phyloP scores from a whole-genome alignment of 2,888 invertebrate genomes.

The Carabus problematicus region DNA sequence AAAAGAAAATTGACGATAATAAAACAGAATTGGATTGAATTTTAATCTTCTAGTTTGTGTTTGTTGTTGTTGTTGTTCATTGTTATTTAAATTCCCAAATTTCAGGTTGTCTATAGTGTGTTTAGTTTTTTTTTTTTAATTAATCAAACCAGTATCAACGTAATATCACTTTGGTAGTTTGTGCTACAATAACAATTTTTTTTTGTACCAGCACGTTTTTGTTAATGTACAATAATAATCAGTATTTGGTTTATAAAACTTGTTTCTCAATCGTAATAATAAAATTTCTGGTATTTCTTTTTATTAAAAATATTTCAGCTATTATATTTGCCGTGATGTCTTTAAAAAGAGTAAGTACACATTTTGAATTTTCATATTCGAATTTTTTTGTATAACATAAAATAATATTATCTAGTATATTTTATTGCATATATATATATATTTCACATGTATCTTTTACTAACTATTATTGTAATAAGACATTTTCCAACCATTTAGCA shows the following conservation, averaged over 20 bases:
- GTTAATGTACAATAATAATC: too few species aligned
- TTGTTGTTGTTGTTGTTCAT: constrained; percentile 9
- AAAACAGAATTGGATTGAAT: constrained; percentile 30
- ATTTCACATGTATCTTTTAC: not conserved
- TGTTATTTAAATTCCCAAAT: constrained; percentile 29
- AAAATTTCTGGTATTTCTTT: not conserved
- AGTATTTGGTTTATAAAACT: too few species aligned
- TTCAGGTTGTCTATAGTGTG: constrained; percentile 31
- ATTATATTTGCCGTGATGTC: constrained; percentile 16
- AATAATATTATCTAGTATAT: constrained; percentile 9
- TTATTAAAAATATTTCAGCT: constrained; percentile 29
- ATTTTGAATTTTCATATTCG: constrained; percentile 32
- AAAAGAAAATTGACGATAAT: constrained; percentile 16
- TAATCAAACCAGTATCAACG: not conserved
- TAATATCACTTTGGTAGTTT: not conserved
- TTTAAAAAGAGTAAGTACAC: constrained; percentile 34
- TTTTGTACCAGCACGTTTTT: constrained; percentile 12
- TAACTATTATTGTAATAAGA: constrained; percentile 3
- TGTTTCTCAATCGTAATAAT: too few species aligned
- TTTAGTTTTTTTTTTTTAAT: constrained; percentile 17
- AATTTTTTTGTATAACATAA: constrained; percentile 22
- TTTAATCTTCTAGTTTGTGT: constrained; percentile 27
- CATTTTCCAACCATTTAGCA: too few species aligned
- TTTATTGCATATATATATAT: constrained; percentile 1
- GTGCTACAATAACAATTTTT: not conserved